These are phyloP conservation scores for Epinotia nisella DNA, from an alignment of 2,888 invertebrate genomes.

Conservation along the genomic window DNA sequence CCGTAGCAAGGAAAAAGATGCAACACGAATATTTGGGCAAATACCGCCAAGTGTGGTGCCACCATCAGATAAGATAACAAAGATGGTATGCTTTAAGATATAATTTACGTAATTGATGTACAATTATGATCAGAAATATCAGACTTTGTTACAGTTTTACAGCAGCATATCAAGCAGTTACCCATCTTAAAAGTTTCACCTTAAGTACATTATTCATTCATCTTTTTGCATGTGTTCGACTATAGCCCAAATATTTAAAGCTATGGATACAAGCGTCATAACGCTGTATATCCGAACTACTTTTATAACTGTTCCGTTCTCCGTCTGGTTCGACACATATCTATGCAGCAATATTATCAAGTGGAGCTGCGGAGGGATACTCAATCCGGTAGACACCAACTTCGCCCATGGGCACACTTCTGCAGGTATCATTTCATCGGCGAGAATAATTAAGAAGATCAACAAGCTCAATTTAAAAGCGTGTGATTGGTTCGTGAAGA, in stretches of 20 bases:
- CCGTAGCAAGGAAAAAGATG: no score
- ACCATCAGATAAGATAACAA: no score
- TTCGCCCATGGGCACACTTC: slow-evolving; percentile 61
- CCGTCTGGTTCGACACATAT: slow-evolving; percentile 50
- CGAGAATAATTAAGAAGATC: slow-evolving; percentile 57
- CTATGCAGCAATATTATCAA: slow-evolving; percentile 61
- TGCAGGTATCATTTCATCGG: slow-evolving; percentile 58
- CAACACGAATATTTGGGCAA: no score
- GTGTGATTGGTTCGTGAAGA: slow-evolving; percentile 55
- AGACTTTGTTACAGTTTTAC: no score
- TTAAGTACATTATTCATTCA: not conserved
- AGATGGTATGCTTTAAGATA: no score
- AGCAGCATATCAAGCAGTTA: not conserved
- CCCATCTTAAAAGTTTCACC: not conserved
- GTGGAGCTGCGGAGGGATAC: slow-evolving; percentile 67
- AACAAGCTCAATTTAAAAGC: slow-evolving; percentile 53
- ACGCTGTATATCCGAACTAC: slow-evolving; percentile 57
- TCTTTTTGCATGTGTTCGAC: slow-evolving; percentile 49
- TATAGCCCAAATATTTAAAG: slow-evolving; percentile 61
- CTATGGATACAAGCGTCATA: slow-evolving; percentile 52
- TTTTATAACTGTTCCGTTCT: slow-evolving; percentile 57
- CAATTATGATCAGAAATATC: no score
- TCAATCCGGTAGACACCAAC: slow-evolving; percentile 58
- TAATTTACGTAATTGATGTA: no score
- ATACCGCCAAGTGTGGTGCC: no score